These are phyloP conservation scores for Pyrrhia umbra DNA, from an alignment of 2,888 invertebrate genomes.

Conservation along the genomic window DNA sequence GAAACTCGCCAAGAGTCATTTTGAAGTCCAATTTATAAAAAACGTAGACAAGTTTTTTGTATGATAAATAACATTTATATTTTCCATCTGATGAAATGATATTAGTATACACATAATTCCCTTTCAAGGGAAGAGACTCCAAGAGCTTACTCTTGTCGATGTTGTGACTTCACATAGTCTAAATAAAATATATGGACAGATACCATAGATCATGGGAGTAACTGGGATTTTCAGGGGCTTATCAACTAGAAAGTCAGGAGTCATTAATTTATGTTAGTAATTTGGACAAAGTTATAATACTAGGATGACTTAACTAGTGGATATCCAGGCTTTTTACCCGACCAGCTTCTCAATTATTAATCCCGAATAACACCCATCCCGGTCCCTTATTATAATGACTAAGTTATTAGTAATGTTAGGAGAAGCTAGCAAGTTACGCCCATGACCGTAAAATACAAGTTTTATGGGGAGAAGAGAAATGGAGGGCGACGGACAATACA, in stretches of 20 bases:
- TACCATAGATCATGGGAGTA: conserved; percentile 32
- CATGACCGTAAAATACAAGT: conserved; percentile 37
- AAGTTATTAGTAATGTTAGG: conserved; percentile 12
- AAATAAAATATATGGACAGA: conserved; percentile 29
- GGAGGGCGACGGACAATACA: conserved; percentile 69
- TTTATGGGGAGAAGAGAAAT: conserved; percentile 34
- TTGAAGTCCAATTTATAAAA: conserved; percentile 25
- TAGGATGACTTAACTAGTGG: conserved; percentile 23
- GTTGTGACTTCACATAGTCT: conserved; percentile 19
- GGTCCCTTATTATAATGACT: conserved; percentile 37
- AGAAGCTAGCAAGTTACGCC: conserved; percentile 34
- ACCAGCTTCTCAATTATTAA: conserved; percentile 25
- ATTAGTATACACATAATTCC: conserved; percentile 8
- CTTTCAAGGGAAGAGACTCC: conserved; percentile 1
- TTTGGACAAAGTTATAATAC: conserved; percentile 29
- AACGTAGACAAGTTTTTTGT: conserved; percentile 15
- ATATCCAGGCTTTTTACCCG: conserved; percentile 2
- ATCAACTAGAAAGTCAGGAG: conserved; percentile 2
- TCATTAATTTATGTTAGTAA: conserved; percentile 17
- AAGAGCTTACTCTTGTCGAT: conserved; percentile 7
- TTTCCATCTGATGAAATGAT: conserved; percentile 35
- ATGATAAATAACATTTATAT: conserved; percentile 34
- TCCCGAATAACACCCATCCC: conserved; percentile 11
- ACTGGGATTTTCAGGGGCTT: conserved; percentile 1
- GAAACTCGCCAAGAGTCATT: conserved; percentile 2